These are phyloP conservation scores for Oplegnathus fasciatus DNA, from an alignment of 2,113 vertebrate species.

Conservation along the genomic window DNA sequence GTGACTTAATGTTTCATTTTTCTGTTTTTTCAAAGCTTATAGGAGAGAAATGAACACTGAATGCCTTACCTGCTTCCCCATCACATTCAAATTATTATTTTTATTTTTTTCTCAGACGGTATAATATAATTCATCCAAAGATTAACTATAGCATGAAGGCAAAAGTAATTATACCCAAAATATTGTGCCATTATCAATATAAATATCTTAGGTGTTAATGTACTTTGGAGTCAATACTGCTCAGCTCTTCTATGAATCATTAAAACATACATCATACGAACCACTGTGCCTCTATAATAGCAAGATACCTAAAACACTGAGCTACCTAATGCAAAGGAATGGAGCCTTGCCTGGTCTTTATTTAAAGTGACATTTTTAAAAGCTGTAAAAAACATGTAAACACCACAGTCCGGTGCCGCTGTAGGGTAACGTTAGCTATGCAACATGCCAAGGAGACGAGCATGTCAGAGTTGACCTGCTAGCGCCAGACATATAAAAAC, in stretches of 20 bases:
- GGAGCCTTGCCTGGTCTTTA: neutral
- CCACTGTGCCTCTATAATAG: neutral
- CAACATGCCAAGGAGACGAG: slow-evolving; percentile 24
- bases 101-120: neutral
- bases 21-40: neutral
- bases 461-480: slow-evolving; percentile 26
- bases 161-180: neutral
- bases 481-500: neutral
- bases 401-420: neutral
- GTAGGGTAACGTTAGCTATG: neutral
- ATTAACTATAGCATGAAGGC: neutral
- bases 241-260: neutral
- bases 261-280: neutral
- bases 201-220: neutral
- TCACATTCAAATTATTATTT: neutral
- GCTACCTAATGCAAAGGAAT: neutral
- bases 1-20: neutral
- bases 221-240: neutral
- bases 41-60: neutral
- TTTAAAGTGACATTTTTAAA: too few relatives aligned
- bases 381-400: neutral
- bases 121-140: neutral
- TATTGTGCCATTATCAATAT: neutral
- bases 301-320: neutral
- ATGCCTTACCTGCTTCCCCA: neutral